phyloP scores from a whole-genome alignment of 2,113 vertebrate genomes.

The Engraulis encrasicolus region DNA sequence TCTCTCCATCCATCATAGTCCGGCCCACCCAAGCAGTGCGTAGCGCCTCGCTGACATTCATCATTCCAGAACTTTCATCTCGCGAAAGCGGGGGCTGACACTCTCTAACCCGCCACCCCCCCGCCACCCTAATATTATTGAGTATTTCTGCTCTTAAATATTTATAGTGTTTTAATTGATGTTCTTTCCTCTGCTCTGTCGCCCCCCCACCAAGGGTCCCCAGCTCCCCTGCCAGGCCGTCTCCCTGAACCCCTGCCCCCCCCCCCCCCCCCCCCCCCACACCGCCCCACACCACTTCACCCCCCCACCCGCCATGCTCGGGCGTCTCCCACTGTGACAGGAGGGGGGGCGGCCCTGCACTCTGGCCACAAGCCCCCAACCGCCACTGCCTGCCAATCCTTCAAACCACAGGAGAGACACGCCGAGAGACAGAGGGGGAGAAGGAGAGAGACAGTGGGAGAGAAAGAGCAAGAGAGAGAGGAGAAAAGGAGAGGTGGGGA shows the following conservation, averaged over 20 bases:
- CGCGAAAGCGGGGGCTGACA: conserved; percentile 55
- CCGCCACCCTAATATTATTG: conserved; percentile 74
- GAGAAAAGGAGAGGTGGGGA: conserved; percentile 56
- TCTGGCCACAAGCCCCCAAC: conserved; percentile 48
- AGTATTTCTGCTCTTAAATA: conserved; percentile 80
- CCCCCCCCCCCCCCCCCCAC: conserved; percentile 38
- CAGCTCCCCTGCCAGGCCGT: conserved; percentile 65
- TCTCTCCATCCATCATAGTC: conserved; percentile 66
- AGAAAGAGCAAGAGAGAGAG: conserved; percentile 45
- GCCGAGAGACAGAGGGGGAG: conserved; percentile 30
- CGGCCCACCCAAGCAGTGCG: conserved; percentile 39
- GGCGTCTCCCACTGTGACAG: conserved; percentile 69
- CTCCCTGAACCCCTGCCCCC: conserved; percentile 30
- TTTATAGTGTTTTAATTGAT: conserved; percentile 82
- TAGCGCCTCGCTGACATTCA: conserved; percentile 69
- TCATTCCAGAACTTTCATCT: conserved; percentile 73
- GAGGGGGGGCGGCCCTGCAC: conserved; percentile 59
- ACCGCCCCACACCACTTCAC: too few species aligned
- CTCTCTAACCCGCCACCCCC: conserved; percentile 38
- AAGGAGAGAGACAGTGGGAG: conserved; percentile 23
- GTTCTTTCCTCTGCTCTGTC: conserved; percentile 72
- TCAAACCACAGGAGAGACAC: conserved; percentile 42
- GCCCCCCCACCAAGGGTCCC: conserved; percentile 67
- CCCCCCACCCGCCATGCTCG: conserved; percentile 49
- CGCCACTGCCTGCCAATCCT: conserved; percentile 49